Evolutionary conservation across 1,140 invertebrate species (phyloP), one percentile per base, ranked within the genome.

Genomic region (Pseudoatta argentina): DNA sequence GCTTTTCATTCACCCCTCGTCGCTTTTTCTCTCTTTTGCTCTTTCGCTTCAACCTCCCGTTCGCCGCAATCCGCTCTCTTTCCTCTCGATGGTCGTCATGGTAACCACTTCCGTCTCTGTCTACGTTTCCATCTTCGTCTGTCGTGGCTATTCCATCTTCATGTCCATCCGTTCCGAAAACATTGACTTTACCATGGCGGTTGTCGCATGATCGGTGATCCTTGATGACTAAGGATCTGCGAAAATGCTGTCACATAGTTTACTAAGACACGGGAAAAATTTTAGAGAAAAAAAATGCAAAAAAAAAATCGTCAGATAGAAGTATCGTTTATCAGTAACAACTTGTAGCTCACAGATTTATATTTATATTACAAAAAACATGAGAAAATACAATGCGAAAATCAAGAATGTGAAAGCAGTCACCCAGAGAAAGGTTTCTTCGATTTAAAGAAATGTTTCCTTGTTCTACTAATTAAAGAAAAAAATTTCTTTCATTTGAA

Each of bases 161-260:
- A 55, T 75, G 55, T 48, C 75, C 79, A 63, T 85, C 93, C 92
- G 88, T 93, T 90, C 93, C 91, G 87, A 94, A 93, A 94, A 94
- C 93, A 93, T 94, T 94, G 92, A 94, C 93, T 92, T 93, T 93
- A 89, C 57, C 75, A 55, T 87, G 55, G 73, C 88, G 81, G 78
- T 88, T 88, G 85, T 79, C 87, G 76, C 78, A 88, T 86, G 88
- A 78, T 90, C 87, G 85, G 82, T 85, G 67, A 82, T 82, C 18
- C 79, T 72, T 59, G 18, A 82, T 51, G 51, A 30, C n/a, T 21
- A 48, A 55, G 53, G 64, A 75, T 64, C 86, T 48, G 6, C 53
- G 76, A n/a, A 59, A 59, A 7, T 51, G 53, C 79, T 61, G 61
- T 18, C 39, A 57, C 57, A 5, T 44, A 34, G 44, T 30, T 44